Percentiles rank a stretch among this genome's conserved stretches.
Evolutionary conservation across 2,113 vertebrate genomes (phyloP).

Genomic region (Brachypodius melanocephalos): DNA sequence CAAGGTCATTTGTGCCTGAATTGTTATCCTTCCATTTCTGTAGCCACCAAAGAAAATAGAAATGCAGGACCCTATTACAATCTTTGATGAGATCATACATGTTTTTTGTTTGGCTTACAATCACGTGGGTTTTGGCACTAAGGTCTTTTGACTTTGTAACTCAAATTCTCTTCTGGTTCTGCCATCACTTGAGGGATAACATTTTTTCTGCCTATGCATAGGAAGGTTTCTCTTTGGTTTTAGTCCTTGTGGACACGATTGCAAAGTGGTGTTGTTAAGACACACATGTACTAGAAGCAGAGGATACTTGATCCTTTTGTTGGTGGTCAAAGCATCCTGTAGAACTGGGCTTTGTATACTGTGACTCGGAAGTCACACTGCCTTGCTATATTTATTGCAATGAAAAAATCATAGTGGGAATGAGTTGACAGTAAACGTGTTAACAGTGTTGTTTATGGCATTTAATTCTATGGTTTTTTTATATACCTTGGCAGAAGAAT

Average conservation of each 20-base stretch:
- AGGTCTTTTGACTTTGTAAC: background rate
- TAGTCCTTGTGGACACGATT: background rate
- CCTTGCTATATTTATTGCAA: background rate
- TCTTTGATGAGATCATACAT: background rate
- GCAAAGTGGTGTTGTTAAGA: background rate
- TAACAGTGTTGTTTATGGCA: background rate
- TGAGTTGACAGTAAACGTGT: background rate
- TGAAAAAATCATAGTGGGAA: background rate
- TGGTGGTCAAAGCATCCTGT: background rate
- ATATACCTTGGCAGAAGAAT: background rate
- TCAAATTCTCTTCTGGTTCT: background rate
- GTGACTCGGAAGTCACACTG: background rate
- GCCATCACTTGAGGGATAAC: background rate
- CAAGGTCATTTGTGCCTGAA: background rate
- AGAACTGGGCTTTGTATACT: background rate
- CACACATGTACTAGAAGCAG: background rate
- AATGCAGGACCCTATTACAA: background rate
- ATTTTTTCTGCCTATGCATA: background rate
- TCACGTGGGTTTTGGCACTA: background rate
- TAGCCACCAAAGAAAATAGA: background rate
- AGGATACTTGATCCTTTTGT: background rate
- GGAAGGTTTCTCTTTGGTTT: background rate
- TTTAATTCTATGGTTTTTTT: background rate
- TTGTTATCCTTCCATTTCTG: background rate
- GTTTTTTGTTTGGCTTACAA: background rate